Base-by-base conservation (phyloP, 2,888 invertebrate species). In the Cyclophora punctaria region DNA sequence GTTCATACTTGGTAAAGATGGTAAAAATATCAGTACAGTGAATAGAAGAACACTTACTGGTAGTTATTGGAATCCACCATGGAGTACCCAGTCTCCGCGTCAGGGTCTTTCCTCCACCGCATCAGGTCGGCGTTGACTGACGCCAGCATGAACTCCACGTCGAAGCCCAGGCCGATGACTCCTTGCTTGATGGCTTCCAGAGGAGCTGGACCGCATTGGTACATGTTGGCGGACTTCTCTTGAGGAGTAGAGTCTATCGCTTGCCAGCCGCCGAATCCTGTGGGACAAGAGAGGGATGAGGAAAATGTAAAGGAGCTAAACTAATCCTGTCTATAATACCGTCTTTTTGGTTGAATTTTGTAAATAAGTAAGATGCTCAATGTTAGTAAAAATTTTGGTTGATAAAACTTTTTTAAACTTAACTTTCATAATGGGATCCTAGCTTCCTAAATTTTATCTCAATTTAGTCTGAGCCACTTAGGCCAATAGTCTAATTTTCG, bases 211-310 rank as follows among this genome's bases (percentile, higher is more conserved):
- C 96, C 96, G 64, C 94, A 95, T 56, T 94, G 94, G 78, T 90
- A 95, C 53, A 92, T 68, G 0, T 92, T 92, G 41, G 91, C 90
- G 3, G 95, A 95, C 0, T 89, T 90, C 75, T 96, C 95, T 73
- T 96, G 96, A 0, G 96, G 96, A 0, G 96, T 96, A 0, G 95
- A 92, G 70, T 96, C 96, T 45, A 96, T 91, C 0, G 94, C 95
- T 82, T 96, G 96, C 96, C 96, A 96, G n/a, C 96, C 96, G 0
- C 95, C 95, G 70, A 94, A 95, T 6, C 94, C 93, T 90, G 57
- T 20, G 20, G 20, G 20, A 20, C 20, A 20, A 20, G 20, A 20
- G 20, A 20, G 20, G 20, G 20, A 20, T 20, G 20, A 20, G 1
- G 20, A 20, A 20, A 20, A 20, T 20, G 20, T 20, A 20, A 20